Evolutionary conservation across 1,140 invertebrate species (phyloP), one percentile per base, ranked within the genome.

Genomic region (Pseudomyrmex cubaensis): DNA sequence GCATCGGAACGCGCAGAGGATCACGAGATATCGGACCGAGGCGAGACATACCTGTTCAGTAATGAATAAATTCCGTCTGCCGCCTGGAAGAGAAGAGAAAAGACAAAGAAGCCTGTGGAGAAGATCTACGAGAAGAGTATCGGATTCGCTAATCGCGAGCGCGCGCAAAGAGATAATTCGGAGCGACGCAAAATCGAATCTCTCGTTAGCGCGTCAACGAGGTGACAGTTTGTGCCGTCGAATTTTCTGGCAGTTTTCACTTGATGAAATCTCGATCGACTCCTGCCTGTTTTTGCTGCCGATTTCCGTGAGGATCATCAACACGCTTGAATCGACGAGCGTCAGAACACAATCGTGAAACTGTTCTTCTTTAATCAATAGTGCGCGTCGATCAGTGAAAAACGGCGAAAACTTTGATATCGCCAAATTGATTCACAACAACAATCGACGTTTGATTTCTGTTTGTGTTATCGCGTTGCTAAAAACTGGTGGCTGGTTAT

Each of bases 41-140:
- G 48, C 62, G 69, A 69, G 74, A 72, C 44, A 66, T 84, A 75
- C 74, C 52, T 66, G 25, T 46, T 54, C 74, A 48, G 15, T 72
- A 73, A 82, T 61, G 87, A 70, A 82, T 76, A 78, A 78, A 84
- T 86, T 46, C 13, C 12, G 57, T 73, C 54, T 54, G 54, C 44
- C 44, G 56, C 66, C 35, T 72, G 69, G 76, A 70, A 57, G 44
- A 80, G 76, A n/a, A 83, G 13, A 25, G 61, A 61, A 75, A 54
- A 12, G 22, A 25, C 12, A 50, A 57, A 44, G 50, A 17, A 66
- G n/a, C 1, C 57, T 44, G 15, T n/a, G 0, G 15, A 57, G 35
- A 57, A 57, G 62, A 46, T 35, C 35, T 35, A 48, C 15, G 22
- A 48, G 48, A 62, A 73, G n/a, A 35, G 59, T 15, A 20, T 35